Evolutionary conservation across 2,113 vertebrate species (phyloP), one percentile per base, ranked within the genome.

Genomic region (Phalacrocorax carbo): DNA sequence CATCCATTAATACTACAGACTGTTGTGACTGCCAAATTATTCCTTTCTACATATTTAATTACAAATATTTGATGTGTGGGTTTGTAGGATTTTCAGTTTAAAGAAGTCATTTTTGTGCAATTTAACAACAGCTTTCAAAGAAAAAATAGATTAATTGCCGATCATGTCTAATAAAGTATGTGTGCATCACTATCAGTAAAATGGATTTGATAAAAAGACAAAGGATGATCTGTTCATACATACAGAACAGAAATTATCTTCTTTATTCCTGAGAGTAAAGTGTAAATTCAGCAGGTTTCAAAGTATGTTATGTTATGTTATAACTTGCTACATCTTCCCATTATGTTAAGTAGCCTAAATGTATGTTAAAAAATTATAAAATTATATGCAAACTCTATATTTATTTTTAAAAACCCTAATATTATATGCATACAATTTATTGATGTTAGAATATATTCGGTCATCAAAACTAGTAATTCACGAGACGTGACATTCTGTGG

Each of bases 1-100:
- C 17, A 40, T 76, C 23, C 12, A 13, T 86, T 95, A 77, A 44
- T n/a, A 48, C 3, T 48, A 29, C 11, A 49, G 8, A 58, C 9
- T 26, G 7, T 49, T 94, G 21, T 64, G 32, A 82, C 17, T 68
- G 34, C 7, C 25, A 88, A 52, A 61, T 77, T 72, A 42, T 54
- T 88, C 25, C 18, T 51, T 70, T 78, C 15, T 16, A 34, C 30
- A 80, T 88, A 80, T 61, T 93, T 90, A 55, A 58, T 83, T 49
- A 18, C 11, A 86, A 65, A 2, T 64, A 46, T 57, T 85, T 1
- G 0, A 0, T 57, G 1, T 44, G 17, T n/a, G 8, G 27, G 7
- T 34, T 68, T 85, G 25, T 58, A 27, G 25, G 7, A 30, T 55
- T 76, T 85, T 52, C 3, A 13, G 5, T 55, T 86, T 78, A 78